Evolutionary conservation across 2,113 vertebrate species (phyloP), one percentile per base, ranked within the genome.

Genomic region (Sialia sialis): DNA sequence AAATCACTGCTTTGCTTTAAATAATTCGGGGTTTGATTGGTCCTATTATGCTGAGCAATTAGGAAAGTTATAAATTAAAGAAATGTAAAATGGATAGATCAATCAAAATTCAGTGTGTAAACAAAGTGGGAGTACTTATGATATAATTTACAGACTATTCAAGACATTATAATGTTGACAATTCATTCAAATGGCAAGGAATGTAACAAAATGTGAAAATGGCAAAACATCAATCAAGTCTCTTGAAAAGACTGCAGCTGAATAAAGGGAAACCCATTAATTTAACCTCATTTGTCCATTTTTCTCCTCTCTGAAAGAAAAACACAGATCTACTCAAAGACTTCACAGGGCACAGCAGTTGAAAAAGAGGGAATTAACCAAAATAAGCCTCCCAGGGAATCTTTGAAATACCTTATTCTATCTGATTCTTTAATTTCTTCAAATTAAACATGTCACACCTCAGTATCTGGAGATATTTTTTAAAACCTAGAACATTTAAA

Each of bases 171-270:
- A 63, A 78, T 44, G 8, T 36, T 59, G 39, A 75, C 58, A 91
- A 89, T 72, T 90, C 64, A 85, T 74, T 87, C 63, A 85, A 44
- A 77, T 89, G 70, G 32, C 78, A 94, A 93, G 73, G 32, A 73
- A 34, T 17, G 23, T 55, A 78, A 82, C 43, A 23, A 89, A 70
- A 83, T 49, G 34, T 51, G 60, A 84, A 96, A 95, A 89, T 2
- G 3, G 73, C 36, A 94, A 87, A 92, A 58, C 34, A 93, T 87
- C 51, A 39, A 69, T 88, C 82, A 95, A 67, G n/a, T 60, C 36
- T 64, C 44, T 39, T 30, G 48, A 44, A 83, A 87, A 80, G 55
- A 62, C 36, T 79, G 72, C 21, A 68, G 54, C 22, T 62, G 38
- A n/a, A 69, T 58, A 30, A 95, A 73, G 43, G n/a, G 32, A 74